A percentile compares a stretch with the other conserved stretches of the same genome.
Evolutionary conservation across 2,797 vertebrate species (phyloP).

Genomic region (Sciurus carolinensis): DNA sequence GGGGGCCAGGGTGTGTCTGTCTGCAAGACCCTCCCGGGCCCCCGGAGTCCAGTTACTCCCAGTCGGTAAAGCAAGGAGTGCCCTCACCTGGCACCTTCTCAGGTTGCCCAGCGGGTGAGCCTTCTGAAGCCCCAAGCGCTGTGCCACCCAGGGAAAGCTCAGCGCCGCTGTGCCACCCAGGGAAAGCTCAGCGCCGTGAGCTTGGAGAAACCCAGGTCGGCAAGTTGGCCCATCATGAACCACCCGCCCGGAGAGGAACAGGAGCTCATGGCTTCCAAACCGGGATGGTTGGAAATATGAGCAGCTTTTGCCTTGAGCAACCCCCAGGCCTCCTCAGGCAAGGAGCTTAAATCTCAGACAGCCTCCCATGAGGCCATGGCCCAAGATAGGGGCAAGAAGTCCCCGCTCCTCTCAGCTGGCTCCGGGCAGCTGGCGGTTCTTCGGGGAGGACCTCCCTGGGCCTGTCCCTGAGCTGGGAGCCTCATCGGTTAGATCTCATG

Average conservation of each 20-base stretch:
- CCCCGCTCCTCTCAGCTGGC: background rate
- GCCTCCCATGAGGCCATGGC: background rate
- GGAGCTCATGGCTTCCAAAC: background rate
- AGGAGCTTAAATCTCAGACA: background rate
- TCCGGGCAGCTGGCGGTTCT: background rate
- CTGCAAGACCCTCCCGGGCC: fast-evolving
- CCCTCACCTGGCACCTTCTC: background rate
- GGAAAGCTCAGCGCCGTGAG: background rate
- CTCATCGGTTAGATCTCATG: background rate
- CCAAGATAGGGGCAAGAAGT: background rate
- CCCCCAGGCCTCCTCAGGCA: background rate
- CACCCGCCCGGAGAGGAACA: background rate
- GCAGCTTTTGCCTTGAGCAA: background rate
- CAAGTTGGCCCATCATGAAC: background rate
- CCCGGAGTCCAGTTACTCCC: background rate
- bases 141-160: background rate
- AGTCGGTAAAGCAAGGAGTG: background rate
- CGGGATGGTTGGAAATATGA: background rate
- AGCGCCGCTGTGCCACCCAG: background rate
- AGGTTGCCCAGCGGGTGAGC: background rate
- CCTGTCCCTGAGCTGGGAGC: background rate
- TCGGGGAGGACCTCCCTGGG: fast-evolving
- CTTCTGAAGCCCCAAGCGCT: background rate
- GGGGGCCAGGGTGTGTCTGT: background rate
- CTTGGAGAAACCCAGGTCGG: background rate